phyloP scores from a whole-genome alignment of 2,113 vertebrate species.

The Sinocyclocheilus rhinocerous region DNA sequence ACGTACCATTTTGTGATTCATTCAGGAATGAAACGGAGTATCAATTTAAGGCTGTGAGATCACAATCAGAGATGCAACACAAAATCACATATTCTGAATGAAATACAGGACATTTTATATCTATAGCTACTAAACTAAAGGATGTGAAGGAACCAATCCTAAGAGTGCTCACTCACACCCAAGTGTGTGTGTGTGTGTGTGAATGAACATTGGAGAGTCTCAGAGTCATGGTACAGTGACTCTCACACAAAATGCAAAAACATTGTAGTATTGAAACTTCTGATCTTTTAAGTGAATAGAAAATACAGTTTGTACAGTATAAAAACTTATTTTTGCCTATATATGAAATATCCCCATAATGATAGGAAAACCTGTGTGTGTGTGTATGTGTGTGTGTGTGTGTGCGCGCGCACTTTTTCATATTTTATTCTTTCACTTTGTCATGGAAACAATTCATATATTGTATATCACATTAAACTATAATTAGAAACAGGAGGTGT shows the following conservation, averaged over 20 bases:
- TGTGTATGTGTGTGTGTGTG: no score
- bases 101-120: constrained; percentile 19
- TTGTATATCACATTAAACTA: not conserved
- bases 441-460: not conserved
- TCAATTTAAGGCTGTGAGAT: not conserved
- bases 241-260: not conserved
- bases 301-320: no score
- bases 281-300: no score
- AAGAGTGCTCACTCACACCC: constrained; percentile 28
- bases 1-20: not conserved
- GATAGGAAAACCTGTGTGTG: no score
- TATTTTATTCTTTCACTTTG: not conserved
- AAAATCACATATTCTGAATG: not conserved
- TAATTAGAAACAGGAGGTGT: not conserved
- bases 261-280: no score
- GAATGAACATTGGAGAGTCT: constrained; percentile 10
- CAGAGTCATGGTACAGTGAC: constrained; percentile 27
- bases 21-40: not conserved
- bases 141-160: not conserved
- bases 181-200: not conserved
- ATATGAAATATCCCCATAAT: no score
- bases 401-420: no score
- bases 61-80: constrained; percentile 8
- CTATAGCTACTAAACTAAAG: constrained; percentile 17
- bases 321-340: no score